phyloP scores from a whole-genome alignment of 2,797 vertebrate genomes.

The Hipposideros larvatus region DNA sequence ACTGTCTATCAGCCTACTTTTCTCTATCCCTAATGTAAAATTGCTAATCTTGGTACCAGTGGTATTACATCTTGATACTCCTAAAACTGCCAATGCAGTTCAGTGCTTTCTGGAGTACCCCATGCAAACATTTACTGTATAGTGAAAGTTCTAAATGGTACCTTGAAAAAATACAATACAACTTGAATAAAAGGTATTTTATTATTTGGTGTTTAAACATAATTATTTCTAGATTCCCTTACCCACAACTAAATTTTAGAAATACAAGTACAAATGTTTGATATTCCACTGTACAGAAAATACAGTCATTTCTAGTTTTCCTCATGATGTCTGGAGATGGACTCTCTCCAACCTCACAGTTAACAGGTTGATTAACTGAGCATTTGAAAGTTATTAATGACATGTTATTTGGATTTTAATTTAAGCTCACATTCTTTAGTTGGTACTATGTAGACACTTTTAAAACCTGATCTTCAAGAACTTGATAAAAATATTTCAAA shows the following conservation, averaged over 20 bases:
- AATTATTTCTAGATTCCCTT: conserved; percentile 7
- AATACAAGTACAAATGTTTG: neutral
- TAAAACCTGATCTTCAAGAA: neutral
- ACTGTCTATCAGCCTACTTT: neutral
- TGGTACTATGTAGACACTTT: neutral
- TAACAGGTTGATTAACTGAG: neutral
- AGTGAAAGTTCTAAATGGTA: neutral
- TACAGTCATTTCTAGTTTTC: conserved; percentile 1
- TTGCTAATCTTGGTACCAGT: neutral
- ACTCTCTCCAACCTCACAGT: neutral
- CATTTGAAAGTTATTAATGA: conserved; percentile 32
- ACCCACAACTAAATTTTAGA: neutral
- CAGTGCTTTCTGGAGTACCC: neutral
- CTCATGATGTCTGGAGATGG: neutral
- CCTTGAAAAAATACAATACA: neutral
- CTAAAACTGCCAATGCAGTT: neutral
- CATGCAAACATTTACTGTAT: neutral
- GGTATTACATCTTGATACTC: neutral
- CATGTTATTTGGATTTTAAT: neutral
- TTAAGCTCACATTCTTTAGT: neutral
- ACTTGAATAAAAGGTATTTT: neutral
- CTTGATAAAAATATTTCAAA: neutral
- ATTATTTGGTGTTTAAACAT: neutral
- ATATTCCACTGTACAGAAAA: neutral
- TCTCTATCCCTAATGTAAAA: neutral